These are phyloP conservation scores for Platalea minor DNA, from an alignment of 2,797 vertebrate species.

Conservation along the genomic window DNA sequence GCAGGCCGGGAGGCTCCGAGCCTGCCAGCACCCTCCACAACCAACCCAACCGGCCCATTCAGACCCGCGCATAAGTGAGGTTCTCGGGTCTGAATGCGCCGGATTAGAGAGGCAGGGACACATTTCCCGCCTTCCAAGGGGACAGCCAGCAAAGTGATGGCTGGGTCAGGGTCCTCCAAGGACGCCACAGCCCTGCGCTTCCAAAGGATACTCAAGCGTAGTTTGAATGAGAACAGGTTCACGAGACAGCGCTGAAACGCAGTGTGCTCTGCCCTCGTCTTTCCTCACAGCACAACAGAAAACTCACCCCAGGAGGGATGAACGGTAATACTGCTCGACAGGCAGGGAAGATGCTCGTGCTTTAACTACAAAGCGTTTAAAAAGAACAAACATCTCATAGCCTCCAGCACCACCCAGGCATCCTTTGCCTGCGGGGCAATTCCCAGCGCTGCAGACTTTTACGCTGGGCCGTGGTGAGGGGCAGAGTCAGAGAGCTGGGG, in stretches of 20 bases:
- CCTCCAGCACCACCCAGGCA: not conserved
- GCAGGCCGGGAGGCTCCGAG: rapidly evolving
- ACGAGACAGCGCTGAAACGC: rapidly evolving
- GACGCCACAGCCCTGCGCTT: rapidly evolving
- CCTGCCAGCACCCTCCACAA: not conserved
- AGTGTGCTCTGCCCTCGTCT: rapidly evolving
- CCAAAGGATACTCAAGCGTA: rapidly evolving
- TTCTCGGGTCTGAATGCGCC: rapidly evolving
- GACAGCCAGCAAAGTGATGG: rapidly evolving
- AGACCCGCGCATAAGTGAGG: rapidly evolving
- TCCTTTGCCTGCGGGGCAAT: rapidly evolving
- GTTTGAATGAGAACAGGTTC: rapidly evolving
- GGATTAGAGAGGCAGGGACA: rapidly evolving
- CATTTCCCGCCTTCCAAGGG: rapidly evolving
- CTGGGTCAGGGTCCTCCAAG: rapidly evolving
- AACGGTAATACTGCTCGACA: rapidly evolving
- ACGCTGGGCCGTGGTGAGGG: rapidly evolving
- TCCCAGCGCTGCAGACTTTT: not conserved
- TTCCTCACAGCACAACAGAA: rapidly evolving
- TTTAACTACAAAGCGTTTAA: rapidly evolving
- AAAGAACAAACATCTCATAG: rapidly evolving
- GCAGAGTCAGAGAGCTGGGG: too few relatives aligned
- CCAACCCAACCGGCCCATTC: rapidly evolving
- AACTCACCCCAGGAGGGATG: rapidly evolving
- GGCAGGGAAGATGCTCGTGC: rapidly evolving